Percentiles rank a stretch among this genome's conserved stretches.
phyloP scores from a whole-genome alignment of 2,113 vertebrate genomes.

The Ascaphus truei region DNA sequence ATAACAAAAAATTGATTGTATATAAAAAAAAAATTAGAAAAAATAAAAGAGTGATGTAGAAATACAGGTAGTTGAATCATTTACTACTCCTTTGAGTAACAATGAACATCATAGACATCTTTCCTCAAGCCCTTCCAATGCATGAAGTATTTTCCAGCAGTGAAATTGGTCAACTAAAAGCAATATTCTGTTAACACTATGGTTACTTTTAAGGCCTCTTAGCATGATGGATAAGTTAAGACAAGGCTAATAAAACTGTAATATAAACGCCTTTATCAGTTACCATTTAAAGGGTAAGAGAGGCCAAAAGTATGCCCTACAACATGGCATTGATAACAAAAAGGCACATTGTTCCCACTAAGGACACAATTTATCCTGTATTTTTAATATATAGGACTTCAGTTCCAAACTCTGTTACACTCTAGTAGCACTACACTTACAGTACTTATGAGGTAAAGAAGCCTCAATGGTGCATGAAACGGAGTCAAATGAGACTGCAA shows the following conservation, averaged over 20 bases:
- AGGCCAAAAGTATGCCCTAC: slow-evolving; percentile 62
- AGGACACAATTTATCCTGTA: slow-evolving; percentile 72
- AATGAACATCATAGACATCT: slow-evolving; percentile 47
- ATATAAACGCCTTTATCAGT: slow-evolving; percentile 49
- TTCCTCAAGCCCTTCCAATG: slow-evolving; percentile 25
- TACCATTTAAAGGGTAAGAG: slow-evolving; percentile 61
- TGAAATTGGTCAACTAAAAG: neutral
- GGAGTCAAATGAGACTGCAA: slow-evolving; percentile 62
- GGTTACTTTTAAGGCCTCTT: slow-evolving; percentile 66
- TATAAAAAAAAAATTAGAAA: no score
- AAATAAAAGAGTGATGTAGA: slow-evolving; percentile 65
- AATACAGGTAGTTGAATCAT: slow-evolving; percentile 60
- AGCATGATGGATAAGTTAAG: slow-evolving; percentile 59
- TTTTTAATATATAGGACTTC: slow-evolving; percentile 56
- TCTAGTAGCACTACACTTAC: slow-evolving; percentile 47
- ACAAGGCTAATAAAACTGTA: slow-evolving; percentile 56
- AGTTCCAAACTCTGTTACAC: slow-evolving; percentile 50
- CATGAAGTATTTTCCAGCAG: slow-evolving; percentile 2
- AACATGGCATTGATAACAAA: slow-evolving; percentile 72
- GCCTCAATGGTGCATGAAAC: slow-evolving; percentile 54
- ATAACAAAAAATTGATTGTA: slow-evolving; percentile 68
- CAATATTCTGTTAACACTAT: slow-evolving; percentile 52
- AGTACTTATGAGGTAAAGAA: slow-evolving; percentile 50
- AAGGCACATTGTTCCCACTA: slow-evolving; percentile 89
- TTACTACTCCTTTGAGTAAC: slow-evolving; percentile 60